Conservation (phyloP, 2,113 vertebrate genomes). For the Odocoileus hemionus region DNA sequence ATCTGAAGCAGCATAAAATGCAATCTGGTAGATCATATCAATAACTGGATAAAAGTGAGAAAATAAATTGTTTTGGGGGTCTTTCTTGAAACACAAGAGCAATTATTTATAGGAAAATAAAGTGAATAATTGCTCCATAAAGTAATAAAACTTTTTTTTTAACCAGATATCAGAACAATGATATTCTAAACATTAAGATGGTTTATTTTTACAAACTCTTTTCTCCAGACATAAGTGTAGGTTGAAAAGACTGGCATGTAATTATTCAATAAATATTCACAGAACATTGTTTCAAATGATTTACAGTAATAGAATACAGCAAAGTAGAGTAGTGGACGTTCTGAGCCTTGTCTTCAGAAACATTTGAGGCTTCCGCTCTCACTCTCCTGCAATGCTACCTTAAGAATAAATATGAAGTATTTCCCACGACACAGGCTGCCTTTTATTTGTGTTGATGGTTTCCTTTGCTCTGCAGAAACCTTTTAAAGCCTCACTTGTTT, state of each 20-base stretch:
- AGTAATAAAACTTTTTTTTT: background rate
- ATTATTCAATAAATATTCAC: background rate
- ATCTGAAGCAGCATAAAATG: background rate
- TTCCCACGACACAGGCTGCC: background rate
- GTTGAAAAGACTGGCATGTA: rapidly evolving
- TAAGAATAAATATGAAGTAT: background rate
- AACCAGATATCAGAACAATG: background rate
- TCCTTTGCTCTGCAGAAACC: background rate
- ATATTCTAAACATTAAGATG: background rate
- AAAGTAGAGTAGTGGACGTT: background rate
- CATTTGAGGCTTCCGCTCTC: background rate
- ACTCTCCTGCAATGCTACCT: background rate
- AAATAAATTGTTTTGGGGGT: background rate
- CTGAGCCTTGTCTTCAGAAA: background rate
- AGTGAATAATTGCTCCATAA: background rate
- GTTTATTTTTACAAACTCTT: background rate
- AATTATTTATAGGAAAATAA: background rate
- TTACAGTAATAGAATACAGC: background rate
- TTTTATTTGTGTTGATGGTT: background rate
- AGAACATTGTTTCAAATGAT: background rate
- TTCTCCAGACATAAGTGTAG: background rate
- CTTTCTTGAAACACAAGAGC: background rate
- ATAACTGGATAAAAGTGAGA: background rate
- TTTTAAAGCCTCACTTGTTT: background rate
- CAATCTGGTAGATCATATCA: background rate